A percentile compares a stretch with the other conserved stretches of the same genome.
Conservation (phyloP, 2,888 invertebrate species). For the Macrophya alboannulata region DNA sequence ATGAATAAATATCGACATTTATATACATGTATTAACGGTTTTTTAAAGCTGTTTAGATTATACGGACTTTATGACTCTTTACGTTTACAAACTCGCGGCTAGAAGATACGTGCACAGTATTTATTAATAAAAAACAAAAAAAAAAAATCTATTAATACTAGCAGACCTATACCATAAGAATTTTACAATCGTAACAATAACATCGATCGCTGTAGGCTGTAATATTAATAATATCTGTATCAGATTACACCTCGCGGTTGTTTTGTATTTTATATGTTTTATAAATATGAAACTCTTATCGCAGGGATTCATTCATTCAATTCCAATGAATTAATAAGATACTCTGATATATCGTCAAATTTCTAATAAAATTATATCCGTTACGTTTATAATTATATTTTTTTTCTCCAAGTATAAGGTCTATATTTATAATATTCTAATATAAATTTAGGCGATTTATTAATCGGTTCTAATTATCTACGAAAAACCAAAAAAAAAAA, state of each 20-base stretch:
- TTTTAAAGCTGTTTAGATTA: constrained; percentile 28
- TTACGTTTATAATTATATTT: not conserved
- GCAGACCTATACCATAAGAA: not conserved
- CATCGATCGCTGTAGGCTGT: not conserved
- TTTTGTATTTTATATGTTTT: not conserved
- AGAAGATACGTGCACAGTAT: constrained; percentile 44
- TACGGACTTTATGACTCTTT: constrained; percentile 41
- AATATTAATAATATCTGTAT: constrained; percentile 1
- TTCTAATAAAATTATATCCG: constrained; percentile 7
- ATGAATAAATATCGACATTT: constrained; percentile 10
- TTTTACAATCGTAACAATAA: constrained; percentile 18
- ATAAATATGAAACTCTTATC: constrained; percentile 6
- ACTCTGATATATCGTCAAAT: not conserved
- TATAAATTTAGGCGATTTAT: too few relatives aligned
- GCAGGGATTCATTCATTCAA: constrained; percentile 34
- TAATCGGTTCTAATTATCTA: too few relatives aligned
- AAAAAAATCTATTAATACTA: constrained; percentile 27
- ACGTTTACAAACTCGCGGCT: constrained; percentile 19
- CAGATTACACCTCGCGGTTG: not conserved
- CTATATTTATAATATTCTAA: not conserved
- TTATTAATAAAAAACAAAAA: not conserved
- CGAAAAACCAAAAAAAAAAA: not conserved
- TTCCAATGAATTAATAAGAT: constrained; percentile 25
- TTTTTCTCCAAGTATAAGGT: not conserved
- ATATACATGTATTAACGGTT: constrained; percentile 12